Percentiles rank a stretch among this genome's conserved stretches.
Conservation (phyloP, 2,888 invertebrate species). For the Clitarchus hookeri region DNA sequence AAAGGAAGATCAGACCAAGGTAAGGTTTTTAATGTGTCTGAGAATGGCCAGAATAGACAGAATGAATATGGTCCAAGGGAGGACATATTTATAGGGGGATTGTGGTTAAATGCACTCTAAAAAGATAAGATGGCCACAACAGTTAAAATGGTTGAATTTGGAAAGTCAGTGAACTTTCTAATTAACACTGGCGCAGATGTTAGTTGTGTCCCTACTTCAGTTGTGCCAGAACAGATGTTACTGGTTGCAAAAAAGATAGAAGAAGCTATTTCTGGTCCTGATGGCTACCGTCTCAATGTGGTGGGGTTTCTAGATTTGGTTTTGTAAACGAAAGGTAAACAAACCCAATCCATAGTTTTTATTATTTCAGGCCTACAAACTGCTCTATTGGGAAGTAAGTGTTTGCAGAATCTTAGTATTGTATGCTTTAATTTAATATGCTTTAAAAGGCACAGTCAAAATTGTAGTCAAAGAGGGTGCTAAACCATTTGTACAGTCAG, state of each 20-base stretch:
- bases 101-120: not conserved
- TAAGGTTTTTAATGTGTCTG: too few species aligned
- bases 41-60: too few species aligned
- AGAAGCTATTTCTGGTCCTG: not conserved
- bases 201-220: not conserved
- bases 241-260: not conserved
- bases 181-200: not conserved
- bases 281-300: not conserved
- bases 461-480: not conserved
- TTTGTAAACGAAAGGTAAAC: not conserved
- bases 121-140: not conserved
- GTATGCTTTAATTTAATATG: too few species aligned
- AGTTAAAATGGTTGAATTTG: conserved; percentile 16
- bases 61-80: not conserved
- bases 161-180: not conserved
- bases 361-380: not conserved
- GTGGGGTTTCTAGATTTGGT: not conserved
- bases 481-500: not conserved
- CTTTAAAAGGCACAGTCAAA: not conserved
- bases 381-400: not conserved
- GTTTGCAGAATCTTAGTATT: not conserved
- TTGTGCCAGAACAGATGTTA: not conserved
- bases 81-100: not conserved
- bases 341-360: not conserved
- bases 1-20: too few species aligned